Conservation (phyloP, 2,113 vertebrate genomes). For the Pachyramphus minor region DNA sequence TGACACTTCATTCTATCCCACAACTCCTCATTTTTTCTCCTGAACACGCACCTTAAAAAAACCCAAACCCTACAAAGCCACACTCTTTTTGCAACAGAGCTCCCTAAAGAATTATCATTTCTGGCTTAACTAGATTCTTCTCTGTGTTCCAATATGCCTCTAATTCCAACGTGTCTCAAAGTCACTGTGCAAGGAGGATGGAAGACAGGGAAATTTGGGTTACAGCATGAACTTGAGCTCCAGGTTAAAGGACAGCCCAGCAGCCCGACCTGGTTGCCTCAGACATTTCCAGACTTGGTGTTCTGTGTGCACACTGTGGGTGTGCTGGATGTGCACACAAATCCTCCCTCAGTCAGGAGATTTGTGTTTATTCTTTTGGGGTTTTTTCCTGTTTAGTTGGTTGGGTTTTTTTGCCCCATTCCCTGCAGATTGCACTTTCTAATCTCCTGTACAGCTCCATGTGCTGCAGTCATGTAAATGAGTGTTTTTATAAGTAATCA, state of each 20-base stretch:
- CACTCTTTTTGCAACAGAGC: not conserved
- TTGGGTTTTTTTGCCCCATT: not conserved
- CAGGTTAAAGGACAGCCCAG: not conserved
- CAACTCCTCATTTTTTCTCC: not conserved
- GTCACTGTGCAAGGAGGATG: not conserved
- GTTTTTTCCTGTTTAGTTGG: not conserved
- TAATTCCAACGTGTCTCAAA: not conserved
- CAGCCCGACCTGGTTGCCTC: not conserved
- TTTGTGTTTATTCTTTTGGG: not conserved
- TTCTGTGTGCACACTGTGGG: fast-evolving
- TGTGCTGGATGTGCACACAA: not conserved
- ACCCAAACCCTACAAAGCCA: not conserved
- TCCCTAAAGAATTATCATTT: not conserved
- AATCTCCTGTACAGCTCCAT: not conserved
- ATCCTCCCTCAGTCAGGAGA: not conserved
- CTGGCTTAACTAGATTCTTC: not conserved
- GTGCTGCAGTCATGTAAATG: not conserved
- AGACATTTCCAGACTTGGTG: not conserved
- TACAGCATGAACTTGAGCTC: not conserved
- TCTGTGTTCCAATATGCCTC: not conserved
- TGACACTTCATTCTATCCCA: not conserved
- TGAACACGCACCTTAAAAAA: not conserved
- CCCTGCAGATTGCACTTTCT: not conserved
- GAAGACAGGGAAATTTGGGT: not conserved
- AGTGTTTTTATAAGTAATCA: not conserved